Evolutionary conservation across 2,797 vertebrate genomes (phyloP).

Genomic region (Crenuchus spilurus): DNA sequence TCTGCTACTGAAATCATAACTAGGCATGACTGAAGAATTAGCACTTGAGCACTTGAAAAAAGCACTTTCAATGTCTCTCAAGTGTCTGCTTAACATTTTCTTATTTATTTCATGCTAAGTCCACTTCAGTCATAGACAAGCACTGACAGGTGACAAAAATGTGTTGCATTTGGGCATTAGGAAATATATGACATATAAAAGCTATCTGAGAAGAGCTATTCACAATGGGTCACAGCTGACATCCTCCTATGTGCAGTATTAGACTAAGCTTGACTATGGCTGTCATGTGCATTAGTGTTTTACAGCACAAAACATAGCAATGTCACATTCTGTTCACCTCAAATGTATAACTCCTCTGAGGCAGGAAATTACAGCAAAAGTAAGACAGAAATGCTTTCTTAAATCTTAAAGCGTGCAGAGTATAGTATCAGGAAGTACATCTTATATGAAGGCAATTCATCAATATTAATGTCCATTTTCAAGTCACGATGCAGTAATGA

Average conservation of each 20-base stretch:
- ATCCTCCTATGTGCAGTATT: neutral
- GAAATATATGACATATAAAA: neutral
- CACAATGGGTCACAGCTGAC: neutral
- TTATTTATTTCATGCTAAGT: neutral
- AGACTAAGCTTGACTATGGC: neutral
- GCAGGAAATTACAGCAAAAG: neutral
- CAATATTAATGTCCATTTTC: too few species aligned
- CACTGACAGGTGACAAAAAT: neutral
- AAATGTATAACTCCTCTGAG: neutral
- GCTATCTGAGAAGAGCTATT: neutral
- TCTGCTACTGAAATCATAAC: neutral
- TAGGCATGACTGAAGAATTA: neutral
- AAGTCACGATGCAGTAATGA: too few species aligned
- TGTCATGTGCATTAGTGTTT: conserved; percentile 1
- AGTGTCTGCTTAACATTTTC: neutral
- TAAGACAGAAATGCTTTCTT: neutral
- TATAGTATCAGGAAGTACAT: neutral
- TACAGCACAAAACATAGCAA: neutral
- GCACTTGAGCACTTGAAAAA: neutral
- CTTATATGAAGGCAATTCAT: neutral
- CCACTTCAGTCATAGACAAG: neutral
- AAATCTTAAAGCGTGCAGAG: neutral
- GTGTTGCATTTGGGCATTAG: neutral
- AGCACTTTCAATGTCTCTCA: neutral
- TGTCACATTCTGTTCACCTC: neutral